Percentiles rank a stretch among this genome's conserved stretches.
phyloP scores from a whole-genome alignment of 2,888 invertebrate genomes.

The Spilarctia lutea region DNA sequence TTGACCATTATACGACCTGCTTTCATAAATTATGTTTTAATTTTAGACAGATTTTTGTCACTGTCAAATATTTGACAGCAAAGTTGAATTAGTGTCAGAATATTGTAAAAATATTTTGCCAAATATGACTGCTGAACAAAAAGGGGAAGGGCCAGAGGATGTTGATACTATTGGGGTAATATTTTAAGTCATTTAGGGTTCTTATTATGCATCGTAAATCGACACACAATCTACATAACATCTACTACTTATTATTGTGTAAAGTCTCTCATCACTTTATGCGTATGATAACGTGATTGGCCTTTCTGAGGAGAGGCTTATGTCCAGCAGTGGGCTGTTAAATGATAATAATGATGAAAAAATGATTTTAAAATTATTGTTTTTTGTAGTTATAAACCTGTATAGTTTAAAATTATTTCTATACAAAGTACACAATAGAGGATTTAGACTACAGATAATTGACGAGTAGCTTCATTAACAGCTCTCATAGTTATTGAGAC shows the following conservation, averaged over 20 bases:
- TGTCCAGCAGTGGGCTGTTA: too few relatives aligned
- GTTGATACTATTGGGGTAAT: conserved; percentile 80
- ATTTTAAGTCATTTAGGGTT: not conserved
- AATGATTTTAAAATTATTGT: too few relatives aligned
- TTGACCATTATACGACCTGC: not conserved
- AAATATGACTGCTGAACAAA: conserved; percentile 58
- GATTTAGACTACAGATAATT: not conserved
- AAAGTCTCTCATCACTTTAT: too few relatives aligned
- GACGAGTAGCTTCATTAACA: not conserved
- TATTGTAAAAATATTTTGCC: not conserved
- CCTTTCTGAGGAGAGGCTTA: too few relatives aligned
- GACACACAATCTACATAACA: not conserved
- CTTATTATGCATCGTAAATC: not conserved
- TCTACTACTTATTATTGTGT: not conserved
- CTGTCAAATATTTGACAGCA: not conserved
- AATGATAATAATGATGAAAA: too few relatives aligned
- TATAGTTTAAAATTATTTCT: too few relatives aligned
- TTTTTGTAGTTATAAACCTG: too few relatives aligned
- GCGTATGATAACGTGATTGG: too few relatives aligned
- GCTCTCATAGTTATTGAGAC: not conserved
- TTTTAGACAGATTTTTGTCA: not conserved
- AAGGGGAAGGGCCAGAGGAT: conserved; percentile 77
- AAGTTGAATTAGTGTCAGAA: not conserved
- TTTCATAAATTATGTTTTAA: not conserved
- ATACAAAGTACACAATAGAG: not conserved